Conservation (phyloP, 2,888 invertebrate species). For the Limnephilus marmoratus region DNA sequence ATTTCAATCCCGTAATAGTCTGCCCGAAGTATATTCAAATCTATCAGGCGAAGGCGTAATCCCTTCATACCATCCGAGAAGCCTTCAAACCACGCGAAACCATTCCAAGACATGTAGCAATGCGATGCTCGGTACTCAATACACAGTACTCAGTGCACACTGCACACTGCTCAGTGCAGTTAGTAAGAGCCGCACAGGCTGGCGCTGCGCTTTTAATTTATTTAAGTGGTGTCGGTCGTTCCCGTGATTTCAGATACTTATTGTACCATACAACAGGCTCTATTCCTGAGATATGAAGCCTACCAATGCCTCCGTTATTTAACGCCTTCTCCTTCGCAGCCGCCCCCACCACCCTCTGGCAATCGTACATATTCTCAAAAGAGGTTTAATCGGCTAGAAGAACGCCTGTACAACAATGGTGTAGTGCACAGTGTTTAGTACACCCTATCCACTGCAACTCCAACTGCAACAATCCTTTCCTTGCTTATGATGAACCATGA, state of each 20-base stretch:
- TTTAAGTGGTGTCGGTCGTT: conserved; percentile 63
- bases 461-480: background rate
- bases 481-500: conserved; percentile 41
- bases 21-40: conserved; percentile 33
- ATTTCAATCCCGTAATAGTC: conserved; percentile 22
- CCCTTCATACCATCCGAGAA: conserved; percentile 58
- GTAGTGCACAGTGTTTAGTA: background rate
- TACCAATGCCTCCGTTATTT: conserved; percentile 53
- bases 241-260: conserved; percentile 62
- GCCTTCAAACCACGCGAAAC: conserved; percentile 65
- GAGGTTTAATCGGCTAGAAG: conserved; percentile 53
- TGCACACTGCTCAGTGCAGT: background rate
- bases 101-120: conserved; percentile 47
- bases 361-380: conserved; percentile 47
- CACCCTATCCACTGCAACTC: no score
- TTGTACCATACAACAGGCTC: conserved; percentile 40
- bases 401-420: conserved; percentile 2
- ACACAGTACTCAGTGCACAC: conserved; percentile 16
- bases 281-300: conserved; percentile 56
- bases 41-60: conserved; percentile 31
- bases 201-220: conserved; percentile 63
- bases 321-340: conserved; percentile 11
- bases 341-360: conserved; percentile 2
- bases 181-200: conserved; percentile 3
- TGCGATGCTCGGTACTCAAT: background rate